A percentile compares a stretch with the other conserved stretches of the same genome.
Evolutionary conservation across 1,140 invertebrate species (phyloP).

Genomic region (Drosophila watanabei): DNA sequence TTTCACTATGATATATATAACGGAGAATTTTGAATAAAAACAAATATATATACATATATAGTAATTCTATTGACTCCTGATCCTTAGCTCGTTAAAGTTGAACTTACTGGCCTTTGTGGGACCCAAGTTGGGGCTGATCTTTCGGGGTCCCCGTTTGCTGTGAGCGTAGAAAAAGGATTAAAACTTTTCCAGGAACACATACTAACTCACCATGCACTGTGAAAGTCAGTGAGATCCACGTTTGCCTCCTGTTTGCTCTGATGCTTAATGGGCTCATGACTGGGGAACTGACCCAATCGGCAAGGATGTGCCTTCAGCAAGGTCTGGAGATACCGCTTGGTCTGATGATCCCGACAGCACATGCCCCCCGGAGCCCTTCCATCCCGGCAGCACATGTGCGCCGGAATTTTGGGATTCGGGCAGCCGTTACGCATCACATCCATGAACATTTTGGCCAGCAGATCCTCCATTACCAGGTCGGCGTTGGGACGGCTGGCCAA

Average conservation of each 20-base stretch:
- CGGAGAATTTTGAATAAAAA: background rate
- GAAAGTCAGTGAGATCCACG: conserved; percentile 29
- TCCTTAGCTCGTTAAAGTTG: conserved; percentile 56
- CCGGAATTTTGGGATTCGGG: too few species aligned
- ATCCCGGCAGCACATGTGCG: background rate
- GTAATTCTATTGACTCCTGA: conserved; percentile 28
- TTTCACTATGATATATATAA: background rate
- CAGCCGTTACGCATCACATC: background rate
- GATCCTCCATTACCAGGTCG: conserved; percentile 32
- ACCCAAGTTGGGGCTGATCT: background rate
- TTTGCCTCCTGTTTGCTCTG: background rate
- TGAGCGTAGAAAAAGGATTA: background rate
- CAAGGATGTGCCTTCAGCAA: background rate
- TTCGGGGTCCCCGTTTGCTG: conserved; percentile 51
- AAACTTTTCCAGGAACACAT: background rate
- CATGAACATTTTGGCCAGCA: conserved; percentile 28
- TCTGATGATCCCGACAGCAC: background rate
- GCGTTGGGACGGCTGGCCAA: background rate
- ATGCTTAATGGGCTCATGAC: too few species aligned
- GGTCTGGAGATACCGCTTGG: background rate
- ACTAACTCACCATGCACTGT: conserved; percentile 53
- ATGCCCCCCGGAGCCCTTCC: background rate
- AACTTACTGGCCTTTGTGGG: conserved; percentile 55
- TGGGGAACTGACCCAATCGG: background rate
- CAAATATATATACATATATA: background rate